These are phyloP conservation scores for Rotaria macrura DNA, from an alignment of 2,888 invertebrate species.

Conservation along the genomic window DNA sequence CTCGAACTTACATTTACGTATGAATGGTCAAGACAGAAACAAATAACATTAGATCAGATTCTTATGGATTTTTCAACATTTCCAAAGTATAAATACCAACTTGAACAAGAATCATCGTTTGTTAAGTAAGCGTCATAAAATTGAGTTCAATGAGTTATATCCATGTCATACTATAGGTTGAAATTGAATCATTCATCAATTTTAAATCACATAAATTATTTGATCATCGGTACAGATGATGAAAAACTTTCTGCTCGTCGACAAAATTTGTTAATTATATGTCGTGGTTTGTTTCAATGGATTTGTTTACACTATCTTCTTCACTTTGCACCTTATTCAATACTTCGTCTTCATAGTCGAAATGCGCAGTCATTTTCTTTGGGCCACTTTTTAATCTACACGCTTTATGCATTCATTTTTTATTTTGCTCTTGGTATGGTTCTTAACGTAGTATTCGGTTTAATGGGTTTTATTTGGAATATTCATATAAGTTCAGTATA, in stretches of 20 bases:
- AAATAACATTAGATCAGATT: not conserved
- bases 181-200: not conserved
- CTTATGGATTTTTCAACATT: constrained; percentile 4
- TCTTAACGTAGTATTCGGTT: not conserved
- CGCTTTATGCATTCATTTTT: not conserved
- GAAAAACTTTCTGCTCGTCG: not conserved
- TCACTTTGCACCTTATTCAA: not conserved
- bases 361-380: not conserved
- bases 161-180: too few relatives aligned
- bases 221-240: not conserved
- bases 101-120: not conserved
- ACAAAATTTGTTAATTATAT: not conserved
- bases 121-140: not conserved
- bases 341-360: not conserved
- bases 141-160: too few relatives aligned
- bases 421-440: constrained; percentile 16
- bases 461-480: not conserved
- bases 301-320: not conserved
- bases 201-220: not conserved
- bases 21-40: not conserved
- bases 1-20: not conserved
- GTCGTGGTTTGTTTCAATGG: not conserved
- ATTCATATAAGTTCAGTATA: not conserved
- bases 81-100: constrained; percentile 16
- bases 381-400: not conserved